These are phyloP conservation scores for Alectura lathami DNA, from an alignment of 2,113 vertebrate genomes.

Conservation along the genomic window DNA sequence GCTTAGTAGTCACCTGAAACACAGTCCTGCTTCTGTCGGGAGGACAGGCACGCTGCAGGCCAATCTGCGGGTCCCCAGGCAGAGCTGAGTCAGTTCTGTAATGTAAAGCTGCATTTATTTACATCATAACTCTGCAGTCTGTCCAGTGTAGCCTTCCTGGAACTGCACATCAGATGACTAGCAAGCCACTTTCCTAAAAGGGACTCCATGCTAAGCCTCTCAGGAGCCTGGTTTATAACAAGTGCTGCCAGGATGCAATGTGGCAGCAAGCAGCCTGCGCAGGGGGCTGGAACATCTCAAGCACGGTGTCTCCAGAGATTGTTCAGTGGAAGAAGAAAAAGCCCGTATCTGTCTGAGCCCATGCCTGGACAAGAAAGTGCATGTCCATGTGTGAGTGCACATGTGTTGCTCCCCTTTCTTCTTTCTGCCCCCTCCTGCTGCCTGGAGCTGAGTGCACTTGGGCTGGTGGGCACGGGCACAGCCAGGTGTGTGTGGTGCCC, in stretches of 20 bases:
- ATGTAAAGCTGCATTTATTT: not conserved
- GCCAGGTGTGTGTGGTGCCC: not conserved
- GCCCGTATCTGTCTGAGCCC: not conserved
- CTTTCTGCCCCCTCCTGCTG: no score
- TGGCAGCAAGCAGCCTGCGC: not conserved
- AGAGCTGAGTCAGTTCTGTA: not conserved
- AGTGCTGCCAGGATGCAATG: not conserved
- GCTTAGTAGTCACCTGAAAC: not conserved
- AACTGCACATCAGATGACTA: not conserved
- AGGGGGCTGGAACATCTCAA: not conserved
- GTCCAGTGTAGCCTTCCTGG: not conserved
- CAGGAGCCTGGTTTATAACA: not conserved
- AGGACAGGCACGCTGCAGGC: not conserved
- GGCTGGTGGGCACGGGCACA: not conserved
- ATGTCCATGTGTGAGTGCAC: not conserved
- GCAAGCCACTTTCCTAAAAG: not conserved
- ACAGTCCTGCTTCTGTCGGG: not conserved
- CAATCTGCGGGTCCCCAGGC: not conserved
- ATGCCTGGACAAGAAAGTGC: not conserved
- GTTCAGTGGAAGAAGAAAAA: not conserved
- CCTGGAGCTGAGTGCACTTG: no score
- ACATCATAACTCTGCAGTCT: not conserved
- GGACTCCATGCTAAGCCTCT: not conserved
- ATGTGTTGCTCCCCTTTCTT: not conserved
- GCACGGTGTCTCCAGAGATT: not conserved